A percentile compares a stretch with the other conserved stretches of the same genome.
These are phyloP conservation scores for Drosophila paucipuncta DNA, from an alignment of 2,888 invertebrate species.

Conservation along the genomic window DNA sequence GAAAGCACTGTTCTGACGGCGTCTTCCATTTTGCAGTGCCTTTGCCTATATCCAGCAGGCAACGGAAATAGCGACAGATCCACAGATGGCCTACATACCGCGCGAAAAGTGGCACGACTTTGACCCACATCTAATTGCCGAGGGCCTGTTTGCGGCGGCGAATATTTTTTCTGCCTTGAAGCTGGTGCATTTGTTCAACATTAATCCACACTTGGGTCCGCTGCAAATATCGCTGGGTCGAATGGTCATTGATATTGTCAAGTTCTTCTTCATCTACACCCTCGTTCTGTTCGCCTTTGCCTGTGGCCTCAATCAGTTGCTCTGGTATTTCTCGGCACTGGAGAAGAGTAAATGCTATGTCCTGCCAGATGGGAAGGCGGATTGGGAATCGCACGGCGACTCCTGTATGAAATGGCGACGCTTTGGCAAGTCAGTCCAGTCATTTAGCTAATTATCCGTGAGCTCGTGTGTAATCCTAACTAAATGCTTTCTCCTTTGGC, in stretches of 20 bases:
- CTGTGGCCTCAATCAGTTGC: constrained; percentile 95
- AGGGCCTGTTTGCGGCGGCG: constrained; percentile 97
- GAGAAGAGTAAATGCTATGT: constrained; percentile 92
- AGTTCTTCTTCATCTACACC: constrained; percentile 96
- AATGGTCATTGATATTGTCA: constrained; percentile 96
- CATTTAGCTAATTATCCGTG: constrained; percentile 56
- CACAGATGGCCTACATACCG: constrained; percentile 90
- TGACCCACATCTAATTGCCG: constrained; percentile 96
- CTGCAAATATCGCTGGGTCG: constrained; percentile 95
- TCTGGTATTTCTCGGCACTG: constrained; percentile 97
- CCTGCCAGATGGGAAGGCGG: constrained; percentile 89
- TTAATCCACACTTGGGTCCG: constrained; percentile 96
- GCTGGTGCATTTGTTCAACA: constrained; percentile 95
- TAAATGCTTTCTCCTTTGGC: constrained; percentile 34
- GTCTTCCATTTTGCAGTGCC: constrained; percentile 84
- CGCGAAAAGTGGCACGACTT: constrained; percentile 96
- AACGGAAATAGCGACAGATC: constrained; percentile 89
- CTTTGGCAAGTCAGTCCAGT: constrained; percentile 90
- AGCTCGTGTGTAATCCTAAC: constrained; percentile 1
- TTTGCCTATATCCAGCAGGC: constrained; percentile 92
- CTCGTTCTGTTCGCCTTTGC: constrained; percentile 96
- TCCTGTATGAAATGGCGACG: constrained; percentile 94
- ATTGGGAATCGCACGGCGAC: constrained; percentile 91
- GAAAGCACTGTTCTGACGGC: not conserved
- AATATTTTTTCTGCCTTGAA: constrained; percentile 97